Conservation (phyloP, 2,888 invertebrate genomes). For the Ectemnius cavifrons region DNA sequence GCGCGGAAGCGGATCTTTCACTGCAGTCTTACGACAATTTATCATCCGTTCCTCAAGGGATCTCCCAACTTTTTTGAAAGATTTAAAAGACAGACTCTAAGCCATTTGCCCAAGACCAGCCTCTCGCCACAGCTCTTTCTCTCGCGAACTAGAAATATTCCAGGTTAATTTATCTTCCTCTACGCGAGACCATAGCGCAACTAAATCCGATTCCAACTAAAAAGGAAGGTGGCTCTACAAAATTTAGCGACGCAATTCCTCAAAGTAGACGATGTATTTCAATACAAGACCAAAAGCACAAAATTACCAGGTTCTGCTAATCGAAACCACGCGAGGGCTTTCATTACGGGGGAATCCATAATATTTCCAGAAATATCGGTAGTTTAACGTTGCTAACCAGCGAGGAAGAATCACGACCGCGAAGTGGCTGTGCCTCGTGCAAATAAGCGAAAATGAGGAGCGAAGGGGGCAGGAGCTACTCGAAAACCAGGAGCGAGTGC, state of each 20-base stretch:
- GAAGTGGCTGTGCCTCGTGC: conserved; percentile 10
- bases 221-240: not conserved
- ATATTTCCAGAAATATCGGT: conserved; percentile 25
- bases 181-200: not conserved
- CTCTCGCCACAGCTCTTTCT: not conserved
- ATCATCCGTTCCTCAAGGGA: conserved; percentile 1
- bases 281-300: conserved; percentile 33
- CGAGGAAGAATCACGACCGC: conserved; percentile 5
- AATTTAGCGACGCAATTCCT: conserved; percentile 46
- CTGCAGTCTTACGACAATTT: conserved; percentile 12
- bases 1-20: conserved; percentile 14
- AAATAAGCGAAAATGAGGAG: conserved; percentile 44
- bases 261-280: conserved; percentile 55
- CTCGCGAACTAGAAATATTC: conserved; percentile 15
- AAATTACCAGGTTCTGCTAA: conserved; percentile 6
- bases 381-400: not conserved
- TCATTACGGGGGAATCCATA: conserved; percentile 27
- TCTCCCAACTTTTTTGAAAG: conserved; percentile 24
- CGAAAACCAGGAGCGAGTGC: conserved; percentile 27
- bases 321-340: not conserved
- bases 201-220: not conserved
- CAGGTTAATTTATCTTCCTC: conserved; percentile 13
- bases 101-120: not conserved
- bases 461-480: conserved; percentile 15
- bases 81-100: conserved; percentile 17